Conservation (phyloP, 2,113 vertebrate genomes). For the Dasyurus viverrinus region DNA sequence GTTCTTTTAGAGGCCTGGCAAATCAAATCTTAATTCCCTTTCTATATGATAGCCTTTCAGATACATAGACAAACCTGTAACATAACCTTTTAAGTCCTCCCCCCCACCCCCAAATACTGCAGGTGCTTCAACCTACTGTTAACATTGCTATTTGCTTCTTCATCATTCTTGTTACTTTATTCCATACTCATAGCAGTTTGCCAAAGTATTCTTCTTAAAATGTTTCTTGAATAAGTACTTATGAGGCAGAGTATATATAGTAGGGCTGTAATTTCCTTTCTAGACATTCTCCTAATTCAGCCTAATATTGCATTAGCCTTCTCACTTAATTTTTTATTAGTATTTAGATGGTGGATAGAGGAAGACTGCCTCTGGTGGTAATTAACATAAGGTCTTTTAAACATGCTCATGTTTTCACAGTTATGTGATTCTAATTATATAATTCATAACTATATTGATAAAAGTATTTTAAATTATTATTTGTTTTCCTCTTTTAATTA, state of each 20-base stretch:
- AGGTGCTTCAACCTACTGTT: not conserved
- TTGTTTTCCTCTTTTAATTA: slow-evolving; percentile 38
- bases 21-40: not conserved
- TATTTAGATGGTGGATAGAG: not conserved
- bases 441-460: slow-evolving; percentile 20
- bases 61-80: not conserved
- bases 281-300: not conserved
- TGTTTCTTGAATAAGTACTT: not conserved
- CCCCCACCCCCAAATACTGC: no score
- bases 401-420: slow-evolving; percentile 5
- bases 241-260: not conserved
- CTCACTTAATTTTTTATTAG: not conserved
- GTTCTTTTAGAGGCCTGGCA: not conserved
- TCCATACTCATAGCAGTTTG: not conserved
- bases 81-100: not conserved
- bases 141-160: not conserved
- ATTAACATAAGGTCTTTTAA: slow-evolving; percentile 19
- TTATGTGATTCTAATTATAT: not conserved
- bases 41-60: not conserved
- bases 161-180: not conserved
- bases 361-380: slow-evolving; percentile 39
- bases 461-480: slow-evolving; percentile 24
- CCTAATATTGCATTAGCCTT: not conserved
- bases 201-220: not conserved
- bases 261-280: not conserved